phyloP scores from a whole-genome alignment of 2,113 vertebrate species.

The Aix galericulata region DNA sequence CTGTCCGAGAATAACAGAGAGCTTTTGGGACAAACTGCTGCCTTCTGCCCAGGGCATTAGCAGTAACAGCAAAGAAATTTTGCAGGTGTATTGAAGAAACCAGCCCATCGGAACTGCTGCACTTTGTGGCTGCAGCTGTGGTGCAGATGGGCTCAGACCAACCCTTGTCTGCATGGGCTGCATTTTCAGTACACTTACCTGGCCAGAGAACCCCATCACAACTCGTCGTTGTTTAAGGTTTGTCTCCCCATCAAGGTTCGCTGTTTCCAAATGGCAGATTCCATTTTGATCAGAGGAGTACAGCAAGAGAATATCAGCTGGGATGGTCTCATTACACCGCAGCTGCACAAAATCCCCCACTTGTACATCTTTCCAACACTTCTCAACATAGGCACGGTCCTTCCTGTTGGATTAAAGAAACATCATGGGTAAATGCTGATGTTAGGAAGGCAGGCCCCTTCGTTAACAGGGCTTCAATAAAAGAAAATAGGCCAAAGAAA shows the following conservation, averaged over 20 bases:
- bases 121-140: accelerated
- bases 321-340: slow-evolving; percentile 88
- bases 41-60: background rate
- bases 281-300: slow-evolving; percentile 86
- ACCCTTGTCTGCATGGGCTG: accelerated
- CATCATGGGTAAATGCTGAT: accelerated
- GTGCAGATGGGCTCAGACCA: background rate
- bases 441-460: background rate
- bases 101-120: accelerated
- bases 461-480: background rate
- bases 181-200: slow-evolving; percentile 33
- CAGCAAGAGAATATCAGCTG: slow-evolving; percentile 92
- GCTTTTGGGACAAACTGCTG: background rate
- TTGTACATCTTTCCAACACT: slow-evolving; percentile 87
- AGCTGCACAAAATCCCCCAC: slow-evolving; percentile 93
- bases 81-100: background rate
- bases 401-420: slow-evolving; percentile 71
- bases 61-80: background rate
- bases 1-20: background rate
- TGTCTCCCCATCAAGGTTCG: slow-evolving; percentile 93
- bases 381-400: slow-evolving; percentile 78
- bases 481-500: accelerated
- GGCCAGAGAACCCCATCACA: slow-evolving; percentile 70
- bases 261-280: slow-evolving; percentile 89
- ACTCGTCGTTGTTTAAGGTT: slow-evolving; percentile 91